Evolutionary conservation across 2,797 vertebrate species (phyloP), one percentile per base, ranked within the genome.

Genomic region (Eulemur mongoz): DNA sequence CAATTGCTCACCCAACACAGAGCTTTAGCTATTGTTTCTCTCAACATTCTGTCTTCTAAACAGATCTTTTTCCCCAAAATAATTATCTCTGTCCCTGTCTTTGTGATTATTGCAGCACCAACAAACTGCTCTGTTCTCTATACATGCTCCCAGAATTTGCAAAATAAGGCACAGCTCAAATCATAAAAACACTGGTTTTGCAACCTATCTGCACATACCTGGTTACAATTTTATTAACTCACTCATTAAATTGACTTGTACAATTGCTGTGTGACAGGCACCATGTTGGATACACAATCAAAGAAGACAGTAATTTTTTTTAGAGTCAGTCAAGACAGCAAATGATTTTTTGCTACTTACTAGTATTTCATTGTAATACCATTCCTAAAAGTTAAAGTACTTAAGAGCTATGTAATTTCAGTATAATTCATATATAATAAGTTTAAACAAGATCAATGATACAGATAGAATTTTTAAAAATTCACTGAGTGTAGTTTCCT

Each of bases 271-370:
- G 7, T 79, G 43, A 63, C 18, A 84, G 50, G 45, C 8, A 78
- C 38, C 50, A 80, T 23, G 23, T 35, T 63, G 15, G 17, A 84
- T 27, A 83, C 10, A 92, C 61, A 96, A 54, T 11, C 54, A 84
- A 95, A 90, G 76, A 93, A 95, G 85, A 52, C 32, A 91, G 32
- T 57, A 83, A 82, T n/a, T 83, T 90, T 89, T 89, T 89, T 79
- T 0, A 82, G 82, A 75, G 35, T 76, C 48, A 80, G 5, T 75
- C 73, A 83, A 72, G 61, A 93, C 87, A 79, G 17, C 54, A 93
- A 93, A n/a, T 75, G 30, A 94, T 50, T 50, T 93, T 83, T 69
- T 87, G 61, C 43, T 83, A 75, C 7, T 86, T 81, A 79, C 38
- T 72, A 80, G 27, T 93, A 52, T 13, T 75, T 93, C 38, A 48